A percentile compares a stretch with the other conserved stretches of the same genome.
phyloP scores from a whole-genome alignment of 2,113 vertebrate species.

The Eublepharis macularius region DNA sequence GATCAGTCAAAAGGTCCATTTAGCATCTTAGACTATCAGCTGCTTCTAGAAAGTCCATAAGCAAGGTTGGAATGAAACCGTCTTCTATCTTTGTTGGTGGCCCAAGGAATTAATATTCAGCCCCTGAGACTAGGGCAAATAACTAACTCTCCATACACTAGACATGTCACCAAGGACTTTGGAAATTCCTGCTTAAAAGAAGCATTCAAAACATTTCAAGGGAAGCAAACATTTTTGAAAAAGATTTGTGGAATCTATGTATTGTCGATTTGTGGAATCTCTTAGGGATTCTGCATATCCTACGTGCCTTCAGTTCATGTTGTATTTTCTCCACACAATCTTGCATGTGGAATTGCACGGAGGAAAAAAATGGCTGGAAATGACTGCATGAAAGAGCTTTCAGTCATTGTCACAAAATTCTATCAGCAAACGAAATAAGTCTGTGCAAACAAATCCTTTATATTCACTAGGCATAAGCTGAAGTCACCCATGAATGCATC shows the following conservation, averaged over 20 bases:
- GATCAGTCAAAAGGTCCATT: background rate
- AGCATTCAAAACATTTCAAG: background rate
- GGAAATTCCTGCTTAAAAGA: background rate
- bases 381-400: background rate
- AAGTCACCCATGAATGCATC: background rate
- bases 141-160: no score
- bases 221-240: background rate
- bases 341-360: background rate
- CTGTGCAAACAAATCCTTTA: background rate
- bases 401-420: background rate
- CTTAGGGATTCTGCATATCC: background rate
- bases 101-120: background rate
- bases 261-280: background rate
- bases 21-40: background rate
- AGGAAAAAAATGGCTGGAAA: background rate
- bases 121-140: no score
- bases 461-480: background rate
- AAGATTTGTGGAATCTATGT: background rate
- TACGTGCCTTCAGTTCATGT: background rate
- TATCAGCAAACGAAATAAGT: constrained; percentile 2
- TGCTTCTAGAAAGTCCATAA: background rate
- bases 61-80: background rate
- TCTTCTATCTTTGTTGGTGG: background rate
- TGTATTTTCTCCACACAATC: background rate
- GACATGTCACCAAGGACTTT: background rate